These are phyloP conservation scores for Gopherus flavomarginatus DNA, from an alignment of 2,113 vertebrate genomes.

Conservation along the genomic window DNA sequence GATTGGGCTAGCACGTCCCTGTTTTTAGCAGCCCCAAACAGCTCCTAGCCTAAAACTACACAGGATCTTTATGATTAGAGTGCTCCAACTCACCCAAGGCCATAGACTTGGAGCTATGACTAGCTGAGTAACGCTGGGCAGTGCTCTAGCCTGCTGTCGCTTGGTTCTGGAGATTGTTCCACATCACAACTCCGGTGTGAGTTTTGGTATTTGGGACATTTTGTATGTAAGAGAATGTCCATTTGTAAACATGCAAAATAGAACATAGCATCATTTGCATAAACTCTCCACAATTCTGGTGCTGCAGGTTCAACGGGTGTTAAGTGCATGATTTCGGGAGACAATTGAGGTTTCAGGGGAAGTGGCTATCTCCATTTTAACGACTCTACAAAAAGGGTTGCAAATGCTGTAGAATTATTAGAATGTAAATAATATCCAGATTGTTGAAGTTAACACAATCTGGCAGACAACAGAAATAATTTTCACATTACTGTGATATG, in stretches of 20 bases:
- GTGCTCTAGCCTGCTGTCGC: neutral
- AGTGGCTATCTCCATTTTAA: conserved; percentile 12
- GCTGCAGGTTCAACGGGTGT: conserved; percentile 8
- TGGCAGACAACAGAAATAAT: neutral
- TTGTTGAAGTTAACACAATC: neutral
- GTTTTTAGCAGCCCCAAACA: neutral
- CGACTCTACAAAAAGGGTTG: neutral
- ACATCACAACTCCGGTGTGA: neutral
- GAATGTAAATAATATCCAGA: neutral
- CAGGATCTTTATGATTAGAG: neutral
- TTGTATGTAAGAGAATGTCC: neutral
- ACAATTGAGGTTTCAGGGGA: conserved; percentile 29
- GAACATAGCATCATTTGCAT: neutral
- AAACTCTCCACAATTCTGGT: neutral
- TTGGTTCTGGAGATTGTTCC: neutral
- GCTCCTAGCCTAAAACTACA: neutral
- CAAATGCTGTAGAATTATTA: neutral
- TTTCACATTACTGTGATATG: neutral
- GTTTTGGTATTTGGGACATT: neutral
- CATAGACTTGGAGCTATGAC: neutral
- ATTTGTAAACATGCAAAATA: neutral
- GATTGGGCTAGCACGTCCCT: too few relatives aligned
- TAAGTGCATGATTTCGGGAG: conserved; percentile 4
- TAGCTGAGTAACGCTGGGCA: neutral
- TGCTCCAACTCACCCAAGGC: neutral